Evolutionary conservation across 2,888 invertebrate species (phyloP).

Genomic region (Furcula furcula): DNA sequence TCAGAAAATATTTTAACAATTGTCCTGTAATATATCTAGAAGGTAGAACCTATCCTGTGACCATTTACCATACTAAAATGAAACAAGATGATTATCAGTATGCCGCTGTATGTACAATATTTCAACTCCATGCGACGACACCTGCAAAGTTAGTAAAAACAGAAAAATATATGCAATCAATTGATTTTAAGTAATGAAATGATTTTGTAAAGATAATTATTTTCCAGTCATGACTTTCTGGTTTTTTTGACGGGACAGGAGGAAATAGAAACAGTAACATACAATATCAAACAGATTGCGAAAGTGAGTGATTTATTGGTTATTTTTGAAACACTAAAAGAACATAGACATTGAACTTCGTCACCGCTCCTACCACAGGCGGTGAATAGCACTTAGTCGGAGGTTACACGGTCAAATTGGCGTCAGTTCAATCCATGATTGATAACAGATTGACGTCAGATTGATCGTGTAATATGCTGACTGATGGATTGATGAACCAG

Average conservation of each 20-base stretch:
- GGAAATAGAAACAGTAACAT: conserved; percentile 94
- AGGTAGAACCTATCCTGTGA: conserved; percentile 92
- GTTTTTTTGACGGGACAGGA: conserved; percentile 98
- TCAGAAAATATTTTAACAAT: conserved; percentile 93
- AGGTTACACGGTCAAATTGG: too few relatives aligned
- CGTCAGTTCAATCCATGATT: too few relatives aligned
- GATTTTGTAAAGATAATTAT: conserved; percentile 2
- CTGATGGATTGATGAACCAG: too few relatives aligned
- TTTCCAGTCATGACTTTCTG: conserved; percentile 91
- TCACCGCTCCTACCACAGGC: too few relatives aligned
- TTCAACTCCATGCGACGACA: conserved; percentile 92
- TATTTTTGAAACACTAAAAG: too few relatives aligned
- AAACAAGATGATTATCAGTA: conserved; percentile 92
- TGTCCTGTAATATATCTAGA: conserved; percentile 94
- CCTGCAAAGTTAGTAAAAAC: conserved; percentile 87
- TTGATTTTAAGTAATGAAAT: too few relatives aligned
- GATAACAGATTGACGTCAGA: too few relatives aligned
- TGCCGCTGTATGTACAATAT: conserved; percentile 91
- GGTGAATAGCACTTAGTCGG: too few relatives aligned
- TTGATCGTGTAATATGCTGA: too few relatives aligned
- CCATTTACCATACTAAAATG: conserved; percentile 86
- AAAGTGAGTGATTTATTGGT: conserved; percentile 83
- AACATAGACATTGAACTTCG: too few relatives aligned
- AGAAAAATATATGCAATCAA: too few relatives aligned
- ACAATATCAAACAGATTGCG: conserved; percentile 87